Conservation (phyloP, 2,888 invertebrate species). For the Papilio demoleus region DNA sequence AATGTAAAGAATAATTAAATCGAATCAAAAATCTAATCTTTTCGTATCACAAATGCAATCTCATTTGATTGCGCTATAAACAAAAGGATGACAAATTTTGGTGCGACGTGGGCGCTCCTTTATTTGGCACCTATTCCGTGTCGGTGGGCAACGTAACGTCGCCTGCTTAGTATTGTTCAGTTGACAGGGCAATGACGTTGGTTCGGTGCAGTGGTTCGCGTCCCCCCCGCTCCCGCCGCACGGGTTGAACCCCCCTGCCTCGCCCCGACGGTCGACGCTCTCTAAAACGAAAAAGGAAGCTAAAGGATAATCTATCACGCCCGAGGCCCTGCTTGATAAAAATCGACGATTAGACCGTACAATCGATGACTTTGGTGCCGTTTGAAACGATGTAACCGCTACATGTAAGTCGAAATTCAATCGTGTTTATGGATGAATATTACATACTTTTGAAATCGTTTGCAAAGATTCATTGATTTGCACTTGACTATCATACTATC, state of each 20-base stretch:
- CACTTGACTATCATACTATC: no score
- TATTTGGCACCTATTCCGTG: slow-evolving; percentile 71
- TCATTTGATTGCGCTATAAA: slow-evolving; percentile 18
- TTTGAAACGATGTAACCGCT: slow-evolving; percentile 43
- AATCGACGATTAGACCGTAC: slow-evolving; percentile 79
- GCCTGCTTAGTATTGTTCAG: slow-evolving; percentile 81
- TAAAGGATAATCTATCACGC: slow-evolving; percentile 83
- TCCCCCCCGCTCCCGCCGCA: slow-evolving; percentile 49
- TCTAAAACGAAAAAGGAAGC: slow-evolving; percentile 81
- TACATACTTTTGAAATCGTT: not conserved
- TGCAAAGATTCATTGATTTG: no score
- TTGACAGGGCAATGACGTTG: slow-evolving; percentile 82
- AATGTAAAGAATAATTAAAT: not conserved
- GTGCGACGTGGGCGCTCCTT: slow-evolving; percentile 57
- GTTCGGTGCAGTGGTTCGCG: slow-evolving; percentile 65
- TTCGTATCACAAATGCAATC: slow-evolving; percentile 3
- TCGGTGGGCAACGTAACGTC: slow-evolving; percentile 70
- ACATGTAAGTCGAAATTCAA: slow-evolving; percentile 10
- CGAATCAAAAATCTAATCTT: not conserved
- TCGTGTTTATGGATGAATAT: not conserved
- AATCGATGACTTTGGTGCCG: slow-evolving; percentile 70
- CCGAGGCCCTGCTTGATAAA: slow-evolving; percentile 79
- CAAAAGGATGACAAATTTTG: slow-evolving; percentile 57
- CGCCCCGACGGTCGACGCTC: slow-evolving; percentile 80
- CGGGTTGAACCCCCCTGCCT: slow-evolving; percentile 55